Conservation (phyloP, 2,113 vertebrate genomes). For the Gallinago paraguaiae region DNA sequence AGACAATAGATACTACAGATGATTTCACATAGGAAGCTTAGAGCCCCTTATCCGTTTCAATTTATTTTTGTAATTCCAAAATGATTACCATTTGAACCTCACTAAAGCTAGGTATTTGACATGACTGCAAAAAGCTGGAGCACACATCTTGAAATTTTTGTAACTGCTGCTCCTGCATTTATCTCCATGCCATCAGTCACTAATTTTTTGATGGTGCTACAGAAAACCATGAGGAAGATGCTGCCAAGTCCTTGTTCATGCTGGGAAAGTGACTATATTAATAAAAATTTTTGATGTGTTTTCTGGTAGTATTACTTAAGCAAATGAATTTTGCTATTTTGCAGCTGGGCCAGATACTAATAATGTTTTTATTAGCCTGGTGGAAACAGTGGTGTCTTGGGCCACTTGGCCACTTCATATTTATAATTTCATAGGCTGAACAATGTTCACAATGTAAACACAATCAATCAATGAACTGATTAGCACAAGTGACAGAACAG, state of each 20-base stretch:
- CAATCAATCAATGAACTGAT: background rate
- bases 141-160: background rate
- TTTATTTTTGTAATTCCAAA: background rate
- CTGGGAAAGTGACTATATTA: background rate
- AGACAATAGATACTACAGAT: background rate
- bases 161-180: background rate
- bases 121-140: background rate
- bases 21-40: background rate
- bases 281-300: background rate
- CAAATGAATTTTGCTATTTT: background rate
- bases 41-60: background rate
- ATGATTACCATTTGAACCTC: background rate
- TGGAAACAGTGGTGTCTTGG: background rate
- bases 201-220: background rate
- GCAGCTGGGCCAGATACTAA: background rate
- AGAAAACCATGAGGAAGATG: background rate
- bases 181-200: rapidly evolving
- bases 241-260: background rate
- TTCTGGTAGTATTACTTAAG: background rate
- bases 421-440: background rate
- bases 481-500: background rate
- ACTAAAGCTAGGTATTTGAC: background rate
- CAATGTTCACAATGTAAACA: background rate
- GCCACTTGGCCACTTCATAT: background rate
- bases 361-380: background rate